Evolutionary conservation across 1,140 invertebrate species (phyloP).

Genomic region (Bombus confusus): DNA sequence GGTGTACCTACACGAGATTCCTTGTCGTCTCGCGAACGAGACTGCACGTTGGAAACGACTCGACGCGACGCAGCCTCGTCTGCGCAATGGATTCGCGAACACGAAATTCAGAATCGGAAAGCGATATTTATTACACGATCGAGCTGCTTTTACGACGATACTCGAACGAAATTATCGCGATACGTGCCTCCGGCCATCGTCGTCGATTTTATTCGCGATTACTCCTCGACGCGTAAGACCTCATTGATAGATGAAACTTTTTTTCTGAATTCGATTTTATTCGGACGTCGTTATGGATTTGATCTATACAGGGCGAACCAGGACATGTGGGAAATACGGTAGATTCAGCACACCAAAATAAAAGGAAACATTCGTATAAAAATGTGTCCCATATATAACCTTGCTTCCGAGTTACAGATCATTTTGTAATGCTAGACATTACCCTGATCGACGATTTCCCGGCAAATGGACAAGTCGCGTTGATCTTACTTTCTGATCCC

Average conservation of each 20-base stretch:
- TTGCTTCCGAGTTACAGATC: too few species aligned
- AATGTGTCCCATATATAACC: too few species aligned
- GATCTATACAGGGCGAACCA: too few species aligned
- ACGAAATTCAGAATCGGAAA: slow-evolving; percentile 47
- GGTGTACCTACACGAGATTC: neutral
- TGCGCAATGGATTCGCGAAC: neutral
- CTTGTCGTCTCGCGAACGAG: neutral
- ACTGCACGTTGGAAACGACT: neutral
- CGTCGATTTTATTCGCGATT: neutral
- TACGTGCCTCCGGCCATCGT: slow-evolving; percentile 8
- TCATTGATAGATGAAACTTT: slow-evolving; percentile 32
- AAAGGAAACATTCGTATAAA: too few species aligned
- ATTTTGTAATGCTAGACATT: too few species aligned
- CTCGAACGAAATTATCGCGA: slow-evolving; percentile 41
- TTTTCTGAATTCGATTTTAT: neutral
- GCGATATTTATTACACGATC: slow-evolving; percentile 56
- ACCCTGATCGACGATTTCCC: too few species aligned
- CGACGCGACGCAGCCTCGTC: neutral
- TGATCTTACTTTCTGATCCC: too few species aligned
- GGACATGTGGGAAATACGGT: too few species aligned
- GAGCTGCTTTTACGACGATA: neutral
- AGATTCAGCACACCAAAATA: too few species aligned
- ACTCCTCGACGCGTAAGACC: neutral
- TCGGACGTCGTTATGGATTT: neutral
- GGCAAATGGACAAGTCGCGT: too few species aligned